Evolutionary conservation across 2,113 vertebrate genomes (phyloP).

Genomic region (Gymnorhina tibicen): DNA sequence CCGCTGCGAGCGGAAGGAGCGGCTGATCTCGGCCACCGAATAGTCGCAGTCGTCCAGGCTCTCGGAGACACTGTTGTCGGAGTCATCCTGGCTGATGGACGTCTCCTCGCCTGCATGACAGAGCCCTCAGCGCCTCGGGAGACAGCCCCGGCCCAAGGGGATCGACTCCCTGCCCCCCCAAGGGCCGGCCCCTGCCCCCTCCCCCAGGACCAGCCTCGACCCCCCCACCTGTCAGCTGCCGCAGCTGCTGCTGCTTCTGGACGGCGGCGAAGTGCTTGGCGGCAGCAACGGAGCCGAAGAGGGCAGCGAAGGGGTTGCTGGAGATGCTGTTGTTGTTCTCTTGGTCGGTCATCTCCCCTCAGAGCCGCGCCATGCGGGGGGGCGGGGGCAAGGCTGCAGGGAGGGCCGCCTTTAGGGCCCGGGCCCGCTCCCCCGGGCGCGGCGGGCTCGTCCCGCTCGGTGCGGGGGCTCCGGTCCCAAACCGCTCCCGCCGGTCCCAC

Average conservation of each 20-base stretch:
- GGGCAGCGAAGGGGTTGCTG: constrained; percentile 94
- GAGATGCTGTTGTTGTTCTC: constrained; percentile 99
- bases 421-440: not conserved
- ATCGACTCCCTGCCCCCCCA: not conserved
- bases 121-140: not conserved
- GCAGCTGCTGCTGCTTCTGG: constrained; percentile 80
- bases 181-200: not conserved
- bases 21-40: constrained; percentile 93
- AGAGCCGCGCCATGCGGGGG: constrained; percentile 44
- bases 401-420: not conserved
- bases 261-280: constrained; percentile 92
- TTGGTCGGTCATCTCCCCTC: constrained; percentile 95
- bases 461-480: too few species aligned
- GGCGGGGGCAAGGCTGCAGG: not conserved
- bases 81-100: constrained; percentile 90
- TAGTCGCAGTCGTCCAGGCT: constrained; percentile 96
- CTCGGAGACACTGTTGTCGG: constrained; percentile 92
- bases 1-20: constrained; percentile 92
- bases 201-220: not conserved
- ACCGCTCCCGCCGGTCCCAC: not conserved
- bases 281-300: constrained; percentile 94
- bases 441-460: not conserved
- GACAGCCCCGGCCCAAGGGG: too few species aligned
- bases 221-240: constrained; percentile 71
- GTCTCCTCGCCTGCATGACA: constrained; percentile 78